Conservation (phyloP, 2,113 vertebrate genomes). For the Murina feae region DNA sequence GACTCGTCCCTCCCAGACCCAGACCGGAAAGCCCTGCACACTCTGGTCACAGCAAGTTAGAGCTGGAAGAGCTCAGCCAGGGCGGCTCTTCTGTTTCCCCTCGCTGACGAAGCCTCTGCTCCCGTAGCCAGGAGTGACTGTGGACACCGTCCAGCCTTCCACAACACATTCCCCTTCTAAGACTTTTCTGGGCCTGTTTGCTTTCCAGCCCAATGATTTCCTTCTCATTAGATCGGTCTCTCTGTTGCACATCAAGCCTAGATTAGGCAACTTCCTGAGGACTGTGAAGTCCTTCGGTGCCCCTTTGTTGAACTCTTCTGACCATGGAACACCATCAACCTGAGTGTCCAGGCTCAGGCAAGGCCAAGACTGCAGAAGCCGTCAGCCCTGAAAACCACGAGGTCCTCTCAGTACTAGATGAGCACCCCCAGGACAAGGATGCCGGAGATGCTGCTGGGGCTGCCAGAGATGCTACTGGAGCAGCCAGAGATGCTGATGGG, state of each 20-base stretch:
- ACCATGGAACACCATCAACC: slow-evolving; percentile 46
- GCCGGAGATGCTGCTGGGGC: neutral
- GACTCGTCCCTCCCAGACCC: neutral
- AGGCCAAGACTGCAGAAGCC: neutral
- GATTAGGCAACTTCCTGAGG: neutral
- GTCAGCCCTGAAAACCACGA: neutral
- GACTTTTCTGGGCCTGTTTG: neutral
- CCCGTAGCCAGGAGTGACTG: neutral
- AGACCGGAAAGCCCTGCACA: neutral
- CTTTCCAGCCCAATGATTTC: neutral
- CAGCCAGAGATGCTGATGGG: too few relatives aligned
- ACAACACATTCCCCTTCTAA: neutral
- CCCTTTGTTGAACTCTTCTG: neutral
- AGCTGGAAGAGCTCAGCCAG: neutral
- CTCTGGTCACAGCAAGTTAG: neutral
- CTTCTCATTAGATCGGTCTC: neutral
- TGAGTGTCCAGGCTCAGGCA: neutral
- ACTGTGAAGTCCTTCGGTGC: neutral
- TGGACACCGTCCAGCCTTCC: neutral
- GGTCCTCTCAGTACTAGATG: neutral
- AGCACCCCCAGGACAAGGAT: neutral
- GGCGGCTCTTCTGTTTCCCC: neutral
- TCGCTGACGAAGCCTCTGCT: neutral
- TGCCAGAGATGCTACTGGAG: neutral
- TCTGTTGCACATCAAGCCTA: neutral